These are phyloP conservation scores for Tychaedon coryphoeus DNA, from an alignment of 2,113 vertebrate species.

Conservation along the genomic window DNA sequence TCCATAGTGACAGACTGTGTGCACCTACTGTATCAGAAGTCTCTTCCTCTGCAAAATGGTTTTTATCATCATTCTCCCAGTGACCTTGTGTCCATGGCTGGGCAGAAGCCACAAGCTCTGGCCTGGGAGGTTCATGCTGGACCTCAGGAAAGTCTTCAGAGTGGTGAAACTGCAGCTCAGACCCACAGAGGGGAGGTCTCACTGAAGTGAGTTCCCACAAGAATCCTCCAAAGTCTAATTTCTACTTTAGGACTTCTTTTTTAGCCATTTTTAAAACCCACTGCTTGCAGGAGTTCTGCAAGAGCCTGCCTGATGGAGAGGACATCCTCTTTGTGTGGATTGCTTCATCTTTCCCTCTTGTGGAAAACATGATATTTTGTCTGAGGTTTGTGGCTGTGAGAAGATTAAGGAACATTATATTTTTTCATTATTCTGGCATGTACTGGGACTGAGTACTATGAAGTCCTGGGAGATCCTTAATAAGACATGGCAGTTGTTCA, in stretches of 20 bases:
- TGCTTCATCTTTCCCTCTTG: neutral
- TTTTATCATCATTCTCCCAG: neutral
- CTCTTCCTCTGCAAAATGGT: neutral
- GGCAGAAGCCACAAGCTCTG: neutral
- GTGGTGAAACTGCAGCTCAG: neutral
- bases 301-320: neutral
- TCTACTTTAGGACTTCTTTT: neutral
- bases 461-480: neutral
- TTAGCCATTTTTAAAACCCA: neutral
- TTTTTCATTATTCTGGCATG: neutral
- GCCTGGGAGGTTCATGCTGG: neutral
- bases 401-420: neutral
- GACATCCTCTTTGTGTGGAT: neutral
- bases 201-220: neutral
- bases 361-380: neutral
- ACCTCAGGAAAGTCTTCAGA: neutral
- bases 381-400: neutral
- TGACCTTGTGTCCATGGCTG: neutral
- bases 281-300: neutral
- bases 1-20: neutral
- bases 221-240: neutral
- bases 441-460: neutral
- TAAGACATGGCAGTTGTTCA: neutral
- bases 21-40: neutral
- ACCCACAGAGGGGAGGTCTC: neutral